Conservation (phyloP, 2,888 invertebrate species). For the Labia minor region DNA sequence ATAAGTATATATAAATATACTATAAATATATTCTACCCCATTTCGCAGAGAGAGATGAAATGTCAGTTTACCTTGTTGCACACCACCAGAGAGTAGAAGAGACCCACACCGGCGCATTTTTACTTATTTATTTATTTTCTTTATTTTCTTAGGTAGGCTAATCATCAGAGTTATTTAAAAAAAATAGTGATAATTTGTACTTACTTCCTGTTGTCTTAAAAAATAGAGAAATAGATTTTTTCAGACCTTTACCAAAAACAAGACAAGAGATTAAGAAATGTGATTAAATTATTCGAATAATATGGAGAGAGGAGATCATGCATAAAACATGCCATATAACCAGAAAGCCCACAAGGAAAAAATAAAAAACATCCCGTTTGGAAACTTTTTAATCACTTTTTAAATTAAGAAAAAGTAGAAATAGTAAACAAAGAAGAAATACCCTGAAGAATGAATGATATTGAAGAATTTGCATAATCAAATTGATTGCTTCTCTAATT, state of each 20-base stretch:
- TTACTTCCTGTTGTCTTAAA: not conserved
- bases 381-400: too few relatives aligned
- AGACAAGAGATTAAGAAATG: not conserved
- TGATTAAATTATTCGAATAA: not conserved
- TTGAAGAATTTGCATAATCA: too few relatives aligned
- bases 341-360: not conserved
- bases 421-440: conserved; percentile 18
- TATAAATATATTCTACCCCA: too few relatives aligned
- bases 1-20: too few relatives aligned
- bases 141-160: not conserved
- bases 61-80: not conserved
- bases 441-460: too few relatives aligned
- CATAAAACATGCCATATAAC: not conserved
- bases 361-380: not conserved
- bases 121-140: not conserved
- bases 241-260: not conserved
- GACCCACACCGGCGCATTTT: not conserved
- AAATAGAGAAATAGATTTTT: not conserved
- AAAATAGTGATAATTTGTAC: not conserved
- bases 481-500: too few relatives aligned
- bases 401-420: too few relatives aligned
- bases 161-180: not conserved
- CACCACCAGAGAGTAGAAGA: not conserved
- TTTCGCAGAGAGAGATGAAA: too few relatives aligned
- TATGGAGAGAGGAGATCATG: not conserved